Evolutionary conservation across 2,113 vertebrate species (phyloP), one percentile per base, ranked within the genome.

Genomic region (Cariama cristata): DNA sequence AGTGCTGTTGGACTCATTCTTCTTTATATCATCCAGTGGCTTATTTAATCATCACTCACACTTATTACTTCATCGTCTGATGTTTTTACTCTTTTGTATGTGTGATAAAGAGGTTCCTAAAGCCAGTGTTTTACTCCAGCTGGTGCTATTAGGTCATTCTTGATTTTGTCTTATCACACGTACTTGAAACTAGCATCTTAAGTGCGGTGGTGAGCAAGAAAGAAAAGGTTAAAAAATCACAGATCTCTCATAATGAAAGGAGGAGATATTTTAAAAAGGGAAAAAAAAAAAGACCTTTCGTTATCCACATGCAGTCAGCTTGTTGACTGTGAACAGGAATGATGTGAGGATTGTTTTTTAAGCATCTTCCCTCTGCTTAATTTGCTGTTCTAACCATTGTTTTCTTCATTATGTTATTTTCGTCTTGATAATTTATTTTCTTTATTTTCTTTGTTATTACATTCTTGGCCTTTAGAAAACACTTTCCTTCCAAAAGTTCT

Each of bases 391-490:
- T 93, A 87, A 67, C 24, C 23, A 74, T 47, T 92, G 60, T 42
- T 64, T 80, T 71, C 50, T 94, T 94, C 19, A 84, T 84, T 68
- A 93, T 11, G 14, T 94, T 60, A 28, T 79, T 93, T 95, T 84
- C 30, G 53, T 81, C 40, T 71, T 89, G 52, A 85, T 85, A 33
- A 64, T 87, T 81, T 63, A 1, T 86, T 86, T 88, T 66, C 33
- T 91, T 88, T 90, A 38, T 90, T 96, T 91, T 91, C 33, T 91
- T 86, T 81, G 53, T 20, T 92, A 2, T 89, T 84, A 40, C 33
- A 68, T 79, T 89, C 69, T 72, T 96, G 95, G 89, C 80, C 58
- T 85, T 50, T 79, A 81, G 67, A 87, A 95, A 91, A 73, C 8
- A 11, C 20, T 87, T 87, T 58, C 44, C 22, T 87, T 95, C 86